Evolutionary conservation across 2,888 invertebrate genomes (phyloP).

Genomic region (Ischnus inquisitorius): DNA sequence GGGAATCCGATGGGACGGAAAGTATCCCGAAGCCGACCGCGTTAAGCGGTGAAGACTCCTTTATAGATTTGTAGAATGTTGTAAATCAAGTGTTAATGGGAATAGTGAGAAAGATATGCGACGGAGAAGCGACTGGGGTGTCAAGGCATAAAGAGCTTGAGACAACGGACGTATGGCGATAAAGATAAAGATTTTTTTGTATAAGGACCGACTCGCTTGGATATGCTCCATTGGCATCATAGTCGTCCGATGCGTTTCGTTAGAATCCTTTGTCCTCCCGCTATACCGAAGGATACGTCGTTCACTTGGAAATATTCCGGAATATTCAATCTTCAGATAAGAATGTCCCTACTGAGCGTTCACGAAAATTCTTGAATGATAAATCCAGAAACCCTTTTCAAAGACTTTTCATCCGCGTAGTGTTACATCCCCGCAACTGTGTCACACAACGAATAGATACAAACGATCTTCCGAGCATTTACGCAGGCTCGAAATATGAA

Average conservation of each 20-base stretch:
- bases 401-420: neutral
- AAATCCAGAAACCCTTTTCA: neutral
- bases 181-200: slow-evolving; percentile 80
- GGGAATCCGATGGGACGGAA: slow-evolving; percentile 65
- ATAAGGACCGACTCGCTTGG: slow-evolving; percentile 3
- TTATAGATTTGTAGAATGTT: slow-evolving; percentile 85
- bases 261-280: neutral
- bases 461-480: too few relatives aligned
- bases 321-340: neutral
- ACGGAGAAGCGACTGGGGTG: slow-evolving; percentile 65
- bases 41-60: slow-evolving; percentile 76
- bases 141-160: slow-evolving; percentile 83
- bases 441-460: too few relatives aligned
- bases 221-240: slow-evolving; percentile 3
- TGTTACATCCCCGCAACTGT: too few relatives aligned
- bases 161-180: slow-evolving; percentile 84
- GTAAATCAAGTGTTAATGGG: slow-evolving; percentile 85
- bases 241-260: slow-evolving; percentile 5
- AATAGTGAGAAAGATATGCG: slow-evolving; percentile 34
- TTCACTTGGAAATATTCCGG: neutral
- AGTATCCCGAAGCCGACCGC: slow-evolving; percentile 46
- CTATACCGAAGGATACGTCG: neutral
- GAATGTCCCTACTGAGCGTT: neutral
- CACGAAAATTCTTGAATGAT: neutral
- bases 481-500: too few relatives aligned